A percentile compares a stretch with the other conserved stretches of the same genome.
These are phyloP conservation scores for Taenioides sp. DNA, from an alignment of 2,797 vertebrate species.

Conservation along the genomic window DNA sequence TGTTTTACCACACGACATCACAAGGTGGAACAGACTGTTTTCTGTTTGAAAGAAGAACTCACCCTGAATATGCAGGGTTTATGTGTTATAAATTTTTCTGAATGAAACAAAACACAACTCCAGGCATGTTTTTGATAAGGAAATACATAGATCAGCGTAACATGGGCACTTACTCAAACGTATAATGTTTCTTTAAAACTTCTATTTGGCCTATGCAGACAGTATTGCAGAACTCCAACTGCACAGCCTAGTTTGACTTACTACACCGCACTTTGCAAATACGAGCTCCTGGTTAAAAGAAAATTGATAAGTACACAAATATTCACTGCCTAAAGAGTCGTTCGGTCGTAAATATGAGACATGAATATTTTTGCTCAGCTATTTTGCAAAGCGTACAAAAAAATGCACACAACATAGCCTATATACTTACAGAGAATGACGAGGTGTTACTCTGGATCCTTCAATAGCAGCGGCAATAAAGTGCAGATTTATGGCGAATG, in stretches of 20 bases:
- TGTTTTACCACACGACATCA: too few species aligned
- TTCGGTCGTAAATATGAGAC: slow-evolving; percentile 67
- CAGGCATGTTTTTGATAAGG: not conserved
- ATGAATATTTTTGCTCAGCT: slow-evolving; percentile 62
- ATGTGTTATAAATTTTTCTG: too few species aligned
- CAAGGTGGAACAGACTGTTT: too few species aligned
- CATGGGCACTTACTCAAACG: too few species aligned
- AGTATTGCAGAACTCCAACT: slow-evolving; percentile 13
- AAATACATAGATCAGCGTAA: not conserved
- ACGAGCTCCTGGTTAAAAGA: slow-evolving; percentile 62
- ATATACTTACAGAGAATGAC: slow-evolving; percentile 72
- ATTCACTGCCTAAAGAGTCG: slow-evolving; percentile 60
- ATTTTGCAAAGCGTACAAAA: slow-evolving; percentile 65
- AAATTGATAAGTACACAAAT: slow-evolving; percentile 75
- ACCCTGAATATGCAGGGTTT: too few species aligned
- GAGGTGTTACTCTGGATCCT: slow-evolving; percentile 60
- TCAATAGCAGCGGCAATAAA: slow-evolving; percentile 78
- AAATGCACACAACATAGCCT: slow-evolving; percentile 59
- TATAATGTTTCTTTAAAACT: not conserved
- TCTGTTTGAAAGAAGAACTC: too few species aligned
- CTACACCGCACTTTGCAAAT: slow-evolving; percentile 41
- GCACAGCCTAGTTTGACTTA: slow-evolving; percentile 41
- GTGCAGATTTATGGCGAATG: slow-evolving; percentile 82
- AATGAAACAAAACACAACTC: not conserved
- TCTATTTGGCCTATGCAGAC: slow-evolving; percentile 4